A percentile compares a stretch with the other conserved stretches of the same genome.
Conservation (phyloP, 2,888 invertebrate species). For the Drosophila recens region DNA sequence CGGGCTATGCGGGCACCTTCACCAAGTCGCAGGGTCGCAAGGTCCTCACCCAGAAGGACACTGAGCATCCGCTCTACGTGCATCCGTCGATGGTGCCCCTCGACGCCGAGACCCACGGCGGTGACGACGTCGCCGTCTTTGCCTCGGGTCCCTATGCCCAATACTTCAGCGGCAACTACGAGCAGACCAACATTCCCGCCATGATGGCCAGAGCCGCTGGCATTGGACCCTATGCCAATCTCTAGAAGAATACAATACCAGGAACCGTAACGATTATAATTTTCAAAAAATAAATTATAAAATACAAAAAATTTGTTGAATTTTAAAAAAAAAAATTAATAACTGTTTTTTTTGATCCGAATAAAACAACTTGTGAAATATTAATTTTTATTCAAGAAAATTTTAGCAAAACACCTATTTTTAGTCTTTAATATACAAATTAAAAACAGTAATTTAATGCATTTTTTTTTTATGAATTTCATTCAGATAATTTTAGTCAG, state of each 20-base stretch:
- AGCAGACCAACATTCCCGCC: conserved; percentile 92
- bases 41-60: conserved; percentile 62
- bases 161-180: conserved; percentile 91
- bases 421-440: no score
- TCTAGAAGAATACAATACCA: conserved; percentile 9
- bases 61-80: conserved; percentile 76
- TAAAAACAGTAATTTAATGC: no score
- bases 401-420: no score
- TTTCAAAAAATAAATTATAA: not conserved
- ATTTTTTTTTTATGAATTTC: no score
- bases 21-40: conserved; percentile 70
- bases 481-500: no score
- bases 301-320: not conserved
- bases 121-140: conserved; percentile 92
- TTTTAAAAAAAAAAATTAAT: not conserved
- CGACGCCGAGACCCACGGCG: conserved; percentile 90
- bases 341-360: not conserved
- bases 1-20: conserved; percentile 87
- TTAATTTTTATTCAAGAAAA: no score
- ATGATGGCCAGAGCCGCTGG: conserved; percentile 90
- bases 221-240: conserved; percentile 87
- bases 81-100: conserved; percentile 89
- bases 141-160: conserved; percentile 92
- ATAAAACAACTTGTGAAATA: no score
- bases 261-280: not conserved